Conservation (phyloP, 2,888 invertebrate species). For the Volucella inflata region DNA sequence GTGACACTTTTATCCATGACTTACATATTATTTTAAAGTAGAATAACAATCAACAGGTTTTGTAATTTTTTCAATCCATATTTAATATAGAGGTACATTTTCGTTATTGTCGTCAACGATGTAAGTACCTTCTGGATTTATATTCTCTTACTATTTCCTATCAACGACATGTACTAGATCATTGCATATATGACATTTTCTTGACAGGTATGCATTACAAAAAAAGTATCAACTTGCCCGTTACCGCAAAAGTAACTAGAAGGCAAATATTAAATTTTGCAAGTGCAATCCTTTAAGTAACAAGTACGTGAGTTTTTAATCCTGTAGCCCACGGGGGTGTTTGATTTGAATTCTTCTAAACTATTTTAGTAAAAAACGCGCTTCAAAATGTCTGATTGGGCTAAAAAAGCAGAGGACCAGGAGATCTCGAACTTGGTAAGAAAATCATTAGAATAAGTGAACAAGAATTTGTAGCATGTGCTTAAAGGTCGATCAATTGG, state of each 20-base stretch:
- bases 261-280: slow-evolving; percentile 18
- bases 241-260: slow-evolving; percentile 38
- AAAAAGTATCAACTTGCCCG: slow-evolving; percentile 51
- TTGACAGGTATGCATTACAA: slow-evolving; percentile 7
- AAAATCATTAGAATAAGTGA: slow-evolving; percentile 11
- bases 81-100: too few species aligned
- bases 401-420: slow-evolving; percentile 82
- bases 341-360: neutral
- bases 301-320: neutral
- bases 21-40: too few species aligned
- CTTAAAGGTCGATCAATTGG: slow-evolving; percentile 78
- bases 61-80: too few species aligned
- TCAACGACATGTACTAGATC: slow-evolving; percentile 7
- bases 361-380: neutral
- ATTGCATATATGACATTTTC: slow-evolving; percentile 2
- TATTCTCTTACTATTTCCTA: neutral
- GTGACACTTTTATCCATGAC: too few species aligned
- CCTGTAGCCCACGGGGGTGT: neutral
- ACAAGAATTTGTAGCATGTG: slow-evolving; percentile 27
- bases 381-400: slow-evolving; percentile 80
- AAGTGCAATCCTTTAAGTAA: slow-evolving; percentile 19
- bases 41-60: too few species aligned
- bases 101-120: too few species aligned
- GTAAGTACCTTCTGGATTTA: too few species aligned
- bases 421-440: slow-evolving; percentile 81